Evolutionary conservation across 2,113 vertebrate genomes (phyloP).

Genomic region (Bubo blakistoni): DNA sequence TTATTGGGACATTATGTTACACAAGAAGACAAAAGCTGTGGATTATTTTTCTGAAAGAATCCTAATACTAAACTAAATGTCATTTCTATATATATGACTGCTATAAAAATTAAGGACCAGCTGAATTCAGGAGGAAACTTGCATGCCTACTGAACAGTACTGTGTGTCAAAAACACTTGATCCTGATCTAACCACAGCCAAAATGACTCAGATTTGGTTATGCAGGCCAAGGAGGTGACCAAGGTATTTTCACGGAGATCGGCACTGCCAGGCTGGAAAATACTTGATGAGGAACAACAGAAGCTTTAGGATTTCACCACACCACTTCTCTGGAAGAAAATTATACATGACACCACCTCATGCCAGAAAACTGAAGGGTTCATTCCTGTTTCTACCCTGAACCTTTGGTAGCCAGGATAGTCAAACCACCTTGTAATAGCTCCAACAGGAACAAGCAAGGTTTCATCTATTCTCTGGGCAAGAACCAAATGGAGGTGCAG

Average conservation of each 20-base stretch:
- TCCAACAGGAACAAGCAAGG: neutral
- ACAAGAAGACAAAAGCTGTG: neutral
- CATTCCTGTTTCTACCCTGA: neutral
- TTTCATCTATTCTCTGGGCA: neutral
- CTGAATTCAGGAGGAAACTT: neutral
- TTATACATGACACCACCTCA: rapidly evolving
- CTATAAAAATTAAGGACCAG: neutral
- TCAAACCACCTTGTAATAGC: neutral
- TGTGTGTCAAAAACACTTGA: neutral
- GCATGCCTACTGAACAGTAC: neutral
- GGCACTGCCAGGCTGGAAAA: neutral
- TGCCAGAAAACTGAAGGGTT: neutral
- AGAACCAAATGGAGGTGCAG: neutral
- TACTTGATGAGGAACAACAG: neutral
- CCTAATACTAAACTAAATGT: neutral
- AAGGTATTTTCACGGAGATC: neutral
- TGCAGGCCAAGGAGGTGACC: neutral
- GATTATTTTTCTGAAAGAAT: neutral
- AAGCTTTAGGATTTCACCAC: neutral
- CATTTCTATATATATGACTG: neutral
- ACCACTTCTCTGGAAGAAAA: neutral
- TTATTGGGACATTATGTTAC: neutral
- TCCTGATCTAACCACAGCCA: neutral
- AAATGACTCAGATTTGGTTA: neutral
- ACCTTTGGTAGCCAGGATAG: neutral